These are phyloP conservation scores for Delia radicum DNA, from an alignment of 1,140 invertebrate species.

Conservation along the genomic window DNA sequence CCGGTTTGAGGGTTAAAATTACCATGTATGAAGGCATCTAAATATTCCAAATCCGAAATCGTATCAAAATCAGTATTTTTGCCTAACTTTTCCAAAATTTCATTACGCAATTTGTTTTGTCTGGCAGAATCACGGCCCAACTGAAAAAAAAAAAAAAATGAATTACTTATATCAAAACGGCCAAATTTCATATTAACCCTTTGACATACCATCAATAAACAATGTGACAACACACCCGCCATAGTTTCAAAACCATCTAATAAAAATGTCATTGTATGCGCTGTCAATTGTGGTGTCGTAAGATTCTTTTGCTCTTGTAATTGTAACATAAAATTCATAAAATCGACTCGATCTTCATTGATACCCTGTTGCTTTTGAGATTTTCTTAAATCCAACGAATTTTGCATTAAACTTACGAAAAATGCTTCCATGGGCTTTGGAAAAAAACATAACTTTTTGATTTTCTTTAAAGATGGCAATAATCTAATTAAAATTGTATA, in stretches of 20 bases:
- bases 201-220: constrained; percentile 33
- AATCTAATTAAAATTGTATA: constrained; percentile 33
- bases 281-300: constrained; percentile 30
- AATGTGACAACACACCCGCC: constrained; percentile 34
- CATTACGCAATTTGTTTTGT: constrained; percentile 38
- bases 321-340: constrained; percentile 51
- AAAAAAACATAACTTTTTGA: constrained; percentile 38
- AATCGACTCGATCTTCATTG: constrained; percentile 46
- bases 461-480: constrained; percentile 32
- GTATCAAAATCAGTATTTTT: constrained; percentile 37
- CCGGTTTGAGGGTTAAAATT: too few species aligned
- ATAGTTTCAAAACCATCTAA: constrained; percentile 51
- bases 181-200: neutral
- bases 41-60: constrained; percentile 38
- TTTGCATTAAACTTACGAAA: constrained; percentile 45
- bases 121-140: constrained; percentile 32
- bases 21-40: constrained; percentile 48
- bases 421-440: constrained; percentile 38
- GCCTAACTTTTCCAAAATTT: constrained; percentile 46
- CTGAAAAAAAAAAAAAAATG: neutral
- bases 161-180: neutral
- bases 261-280: constrained; percentile 43
- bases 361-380: constrained; percentile 27
- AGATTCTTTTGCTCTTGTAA: constrained; percentile 45
- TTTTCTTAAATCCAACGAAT: constrained; percentile 41